phyloP scores from a whole-genome alignment of 2,888 invertebrate species.

The Ornithoptera priamus region DNA sequence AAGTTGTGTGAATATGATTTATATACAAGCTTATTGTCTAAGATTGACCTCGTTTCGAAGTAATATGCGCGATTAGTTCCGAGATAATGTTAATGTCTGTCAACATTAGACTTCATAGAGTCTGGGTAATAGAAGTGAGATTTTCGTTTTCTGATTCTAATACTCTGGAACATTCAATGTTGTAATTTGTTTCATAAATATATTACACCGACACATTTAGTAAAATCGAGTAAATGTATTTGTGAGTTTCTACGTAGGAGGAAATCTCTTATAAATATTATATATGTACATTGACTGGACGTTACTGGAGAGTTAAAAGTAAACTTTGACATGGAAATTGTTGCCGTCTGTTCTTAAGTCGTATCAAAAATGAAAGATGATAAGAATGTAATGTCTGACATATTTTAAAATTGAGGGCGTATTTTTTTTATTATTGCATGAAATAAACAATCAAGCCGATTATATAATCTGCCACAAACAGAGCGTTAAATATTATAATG shows the following conservation, averaged over 20 bases:
- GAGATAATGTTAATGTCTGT: neutral
- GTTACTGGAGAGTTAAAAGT: too few relatives aligned
- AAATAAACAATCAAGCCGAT: conserved; percentile 29
- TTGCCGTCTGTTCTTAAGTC: too few relatives aligned
- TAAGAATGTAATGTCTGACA: neutral
- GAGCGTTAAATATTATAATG: conserved; percentile 43
- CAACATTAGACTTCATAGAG: neutral
- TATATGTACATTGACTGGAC: too few relatives aligned
- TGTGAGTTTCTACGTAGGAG: neutral
- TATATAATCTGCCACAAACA: conserved; percentile 43
- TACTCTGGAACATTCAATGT: neutral
- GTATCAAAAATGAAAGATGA: neutral
- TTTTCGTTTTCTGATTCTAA: neutral
- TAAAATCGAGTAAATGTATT: neutral
- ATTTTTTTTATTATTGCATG: neutral
- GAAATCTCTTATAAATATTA: too few relatives aligned
- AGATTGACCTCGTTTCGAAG: neutral
- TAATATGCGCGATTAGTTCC: neutral
- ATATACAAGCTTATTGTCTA: neutral
- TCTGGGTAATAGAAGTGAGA: neutral
- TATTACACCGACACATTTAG: neutral
- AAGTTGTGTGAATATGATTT: neutral
- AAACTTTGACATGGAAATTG: too few relatives aligned
- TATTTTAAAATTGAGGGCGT: neutral
- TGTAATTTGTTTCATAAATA: neutral